phyloP scores from a whole-genome alignment of 2,888 invertebrate species.

The Strigamia crassipes region DNA sequence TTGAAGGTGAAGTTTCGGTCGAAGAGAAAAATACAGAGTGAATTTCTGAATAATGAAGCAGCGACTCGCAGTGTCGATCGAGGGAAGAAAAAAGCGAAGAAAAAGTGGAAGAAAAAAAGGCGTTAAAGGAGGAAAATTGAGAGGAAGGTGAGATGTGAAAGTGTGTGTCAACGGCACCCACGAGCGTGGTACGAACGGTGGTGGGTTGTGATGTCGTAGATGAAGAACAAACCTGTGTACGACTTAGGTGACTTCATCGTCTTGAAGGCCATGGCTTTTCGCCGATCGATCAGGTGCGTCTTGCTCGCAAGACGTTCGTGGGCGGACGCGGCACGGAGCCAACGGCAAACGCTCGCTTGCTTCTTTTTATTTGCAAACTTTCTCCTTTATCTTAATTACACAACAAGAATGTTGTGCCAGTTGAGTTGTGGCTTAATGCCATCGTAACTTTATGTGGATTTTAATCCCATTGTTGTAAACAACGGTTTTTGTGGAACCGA shows the following conservation, averaged over 20 bases:
- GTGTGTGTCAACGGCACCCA: slow-evolving; percentile 7
- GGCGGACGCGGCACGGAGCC: slow-evolving; percentile 14
- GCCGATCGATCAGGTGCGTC: slow-evolving; percentile 27
- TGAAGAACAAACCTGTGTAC: slow-evolving; percentile 11
- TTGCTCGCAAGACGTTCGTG: background rate
- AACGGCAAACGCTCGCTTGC: background rate
- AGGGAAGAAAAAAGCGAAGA: background rate
- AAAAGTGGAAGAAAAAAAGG: background rate
- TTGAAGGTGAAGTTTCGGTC: background rate
- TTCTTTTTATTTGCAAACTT: slow-evolving; percentile 11
- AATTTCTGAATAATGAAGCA: too few species aligned
- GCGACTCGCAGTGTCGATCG: background rate
- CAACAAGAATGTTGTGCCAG: background rate
- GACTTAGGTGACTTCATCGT: background rate
- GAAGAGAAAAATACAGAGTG: background rate
- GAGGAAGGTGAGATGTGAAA: background rate
- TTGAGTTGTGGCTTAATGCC: background rate
- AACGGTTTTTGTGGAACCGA: too few species aligned
- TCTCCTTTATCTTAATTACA: background rate
- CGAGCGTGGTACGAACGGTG: background rate
- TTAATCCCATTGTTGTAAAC: background rate
- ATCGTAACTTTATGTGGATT: background rate
- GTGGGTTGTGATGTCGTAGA: background rate
- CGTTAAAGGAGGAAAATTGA: background rate
- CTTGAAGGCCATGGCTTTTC: slow-evolving; percentile 36